These are phyloP conservation scores for Phylloscopus trochilus DNA, from an alignment of 2,113 vertebrate genomes.

Conservation along the genomic window DNA sequence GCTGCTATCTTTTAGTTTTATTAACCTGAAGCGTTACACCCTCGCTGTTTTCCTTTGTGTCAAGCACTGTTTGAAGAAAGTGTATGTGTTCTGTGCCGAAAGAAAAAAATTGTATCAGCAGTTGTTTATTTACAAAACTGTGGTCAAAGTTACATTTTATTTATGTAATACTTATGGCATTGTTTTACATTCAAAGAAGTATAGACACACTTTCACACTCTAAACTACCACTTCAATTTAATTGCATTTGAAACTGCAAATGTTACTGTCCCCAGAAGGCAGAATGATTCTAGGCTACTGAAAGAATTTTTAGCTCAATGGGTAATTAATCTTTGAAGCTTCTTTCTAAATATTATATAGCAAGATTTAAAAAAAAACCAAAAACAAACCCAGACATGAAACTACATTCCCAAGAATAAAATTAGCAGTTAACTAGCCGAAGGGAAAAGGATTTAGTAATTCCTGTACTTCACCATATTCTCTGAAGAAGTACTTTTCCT, in stretches of 20 bases:
- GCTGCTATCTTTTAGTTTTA: background rate
- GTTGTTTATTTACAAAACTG: conserved; percentile 17
- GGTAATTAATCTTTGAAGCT: background rate
- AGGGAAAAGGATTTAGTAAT: background rate
- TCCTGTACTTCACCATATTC: background rate
- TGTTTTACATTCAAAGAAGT: background rate
- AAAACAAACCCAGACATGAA: background rate
- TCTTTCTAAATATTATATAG: background rate
- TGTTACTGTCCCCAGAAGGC: background rate
- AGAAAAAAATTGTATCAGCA: background rate
- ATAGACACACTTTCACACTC: background rate
- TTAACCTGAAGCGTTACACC: background rate
- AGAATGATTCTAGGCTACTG: background rate
- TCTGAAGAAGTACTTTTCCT: background rate
- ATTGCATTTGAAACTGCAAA: background rate
- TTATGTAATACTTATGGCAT: background rate
- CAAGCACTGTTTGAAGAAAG: conserved; percentile 23
- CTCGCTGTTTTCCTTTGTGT: background rate
- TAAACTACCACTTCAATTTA: background rate
- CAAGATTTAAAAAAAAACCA: background rate
- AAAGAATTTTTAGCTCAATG: background rate
- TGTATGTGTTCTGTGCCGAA: background rate
- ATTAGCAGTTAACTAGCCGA: background rate
- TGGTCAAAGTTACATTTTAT: conserved; percentile 2
- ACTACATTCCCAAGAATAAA: background rate